Evolutionary conservation across 2,113 vertebrate genomes (phyloP).

Genomic region (Nycticorax nycticorax): DNA sequence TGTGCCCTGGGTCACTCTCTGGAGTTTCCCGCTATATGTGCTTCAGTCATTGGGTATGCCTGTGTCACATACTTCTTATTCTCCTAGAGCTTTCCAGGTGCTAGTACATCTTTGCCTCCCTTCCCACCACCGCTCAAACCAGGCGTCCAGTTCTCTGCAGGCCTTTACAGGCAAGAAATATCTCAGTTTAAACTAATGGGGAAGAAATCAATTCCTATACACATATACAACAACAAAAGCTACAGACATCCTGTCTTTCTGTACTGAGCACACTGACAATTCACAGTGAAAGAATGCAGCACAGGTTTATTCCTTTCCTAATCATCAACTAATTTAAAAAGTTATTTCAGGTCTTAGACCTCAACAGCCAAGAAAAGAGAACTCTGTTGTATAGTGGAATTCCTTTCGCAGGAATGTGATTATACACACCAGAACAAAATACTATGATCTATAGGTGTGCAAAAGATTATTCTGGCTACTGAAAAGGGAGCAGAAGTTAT

Average conservation of each 20-base stretch:
- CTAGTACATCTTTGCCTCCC: not conserved
- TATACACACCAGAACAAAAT: not conserved
- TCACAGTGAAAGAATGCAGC: not conserved
- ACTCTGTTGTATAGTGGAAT: not conserved
- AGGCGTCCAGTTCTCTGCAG: not conserved
- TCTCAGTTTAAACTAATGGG: not conserved
- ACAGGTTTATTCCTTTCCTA: not conserved
- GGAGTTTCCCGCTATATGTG: accelerated
- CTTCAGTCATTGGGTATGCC: no score
- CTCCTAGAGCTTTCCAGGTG: not conserved
- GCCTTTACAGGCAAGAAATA: not conserved
- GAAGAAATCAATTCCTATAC: not conserved
- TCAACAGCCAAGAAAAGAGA: not conserved
- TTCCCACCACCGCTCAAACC: not conserved
- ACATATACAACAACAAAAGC: not conserved
- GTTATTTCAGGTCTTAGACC: not conserved
- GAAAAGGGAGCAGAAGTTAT: not conserved
- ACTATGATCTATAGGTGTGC: not conserved
- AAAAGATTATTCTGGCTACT: not conserved
- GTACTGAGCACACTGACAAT: not conserved
- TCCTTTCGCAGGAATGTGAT: not conserved
- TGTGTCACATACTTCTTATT: not conserved
- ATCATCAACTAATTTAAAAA: not conserved
- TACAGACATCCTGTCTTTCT: not conserved
- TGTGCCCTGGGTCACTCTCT: no score